Percentiles rank a stretch among this genome's conserved stretches.
Conservation (phyloP, 1,140 invertebrate genomes). For the Oryctes rhinoceros region DNA sequence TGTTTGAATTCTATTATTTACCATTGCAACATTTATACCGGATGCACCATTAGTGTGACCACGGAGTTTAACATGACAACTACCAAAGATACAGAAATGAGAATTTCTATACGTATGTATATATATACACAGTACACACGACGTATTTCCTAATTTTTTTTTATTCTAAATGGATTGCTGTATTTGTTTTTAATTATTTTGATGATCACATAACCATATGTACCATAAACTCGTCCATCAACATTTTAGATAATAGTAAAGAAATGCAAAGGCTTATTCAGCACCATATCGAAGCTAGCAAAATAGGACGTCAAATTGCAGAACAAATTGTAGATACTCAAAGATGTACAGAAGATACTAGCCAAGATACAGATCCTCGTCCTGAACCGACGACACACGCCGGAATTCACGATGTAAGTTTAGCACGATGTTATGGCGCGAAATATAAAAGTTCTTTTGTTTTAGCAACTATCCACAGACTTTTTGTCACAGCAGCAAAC, state of each 20-base stretch:
- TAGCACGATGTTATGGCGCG: neutral
- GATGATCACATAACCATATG: no score
- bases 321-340: conserved; percentile 73
- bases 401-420: conserved; percentile 42
- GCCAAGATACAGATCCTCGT: conserved; percentile 63
- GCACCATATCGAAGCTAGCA: conserved; percentile 79
- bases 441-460: conserved; percentile 38
- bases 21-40: no score
- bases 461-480: conserved; percentile 57
- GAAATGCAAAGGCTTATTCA: conserved; percentile 76
- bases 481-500: conserved; percentile 30
- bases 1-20: no score
- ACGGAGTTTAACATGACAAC: no score
- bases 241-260: conserved; percentile 59
- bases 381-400: conserved; percentile 47
- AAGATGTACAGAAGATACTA: conserved; percentile 63
- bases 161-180: no score
- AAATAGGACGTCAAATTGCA: conserved; percentile 81
- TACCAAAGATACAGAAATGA: no score
- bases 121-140: no score
- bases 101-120: no score
- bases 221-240: neutral
- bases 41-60: no score
- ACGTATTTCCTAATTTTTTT: no score
- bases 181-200: no score